Evolutionary conservation across 2,113 vertebrate species (phyloP).

Genomic region (Onychorhynchus coronatus): DNA sequence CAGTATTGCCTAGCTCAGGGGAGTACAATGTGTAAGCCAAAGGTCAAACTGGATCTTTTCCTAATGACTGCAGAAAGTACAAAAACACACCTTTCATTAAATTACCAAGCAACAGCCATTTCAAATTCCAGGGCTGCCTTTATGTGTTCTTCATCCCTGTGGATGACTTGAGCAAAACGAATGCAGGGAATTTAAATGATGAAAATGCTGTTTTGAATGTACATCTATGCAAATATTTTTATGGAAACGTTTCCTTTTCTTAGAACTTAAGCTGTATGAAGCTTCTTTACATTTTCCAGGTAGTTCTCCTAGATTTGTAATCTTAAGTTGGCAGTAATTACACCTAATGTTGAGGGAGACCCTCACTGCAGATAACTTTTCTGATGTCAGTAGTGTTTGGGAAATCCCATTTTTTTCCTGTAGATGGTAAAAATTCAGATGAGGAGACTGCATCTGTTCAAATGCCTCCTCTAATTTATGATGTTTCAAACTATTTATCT

Average conservation of each 20-base stretch:
- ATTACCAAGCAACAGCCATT: background rate
- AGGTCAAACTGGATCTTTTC: background rate
- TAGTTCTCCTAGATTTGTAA: background rate
- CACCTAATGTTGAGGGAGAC: background rate
- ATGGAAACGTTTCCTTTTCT: background rate
- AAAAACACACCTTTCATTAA: background rate
- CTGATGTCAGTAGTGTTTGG: background rate
- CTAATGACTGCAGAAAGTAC: background rate
- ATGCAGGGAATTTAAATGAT: background rate
- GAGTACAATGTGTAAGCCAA: conserved; percentile 16
- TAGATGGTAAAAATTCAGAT: background rate
- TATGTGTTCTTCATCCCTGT: background rate
- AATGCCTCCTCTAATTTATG: background rate
- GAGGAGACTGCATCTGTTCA: background rate
- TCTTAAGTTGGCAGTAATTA: background rate
- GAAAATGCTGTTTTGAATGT: background rate
- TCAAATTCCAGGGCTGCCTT: background rate
- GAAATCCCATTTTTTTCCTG: background rate
- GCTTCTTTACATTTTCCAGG: background rate
- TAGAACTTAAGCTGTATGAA: background rate
- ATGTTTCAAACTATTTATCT: background rate
- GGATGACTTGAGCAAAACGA: background rate
- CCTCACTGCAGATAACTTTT: background rate
- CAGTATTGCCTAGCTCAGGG: conserved; percentile 12
- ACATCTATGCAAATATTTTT: background rate